These are phyloP conservation scores for Dinoponera quadriceps DNA, from an alignment of 1,140 invertebrate genomes.

Conservation along the genomic window DNA sequence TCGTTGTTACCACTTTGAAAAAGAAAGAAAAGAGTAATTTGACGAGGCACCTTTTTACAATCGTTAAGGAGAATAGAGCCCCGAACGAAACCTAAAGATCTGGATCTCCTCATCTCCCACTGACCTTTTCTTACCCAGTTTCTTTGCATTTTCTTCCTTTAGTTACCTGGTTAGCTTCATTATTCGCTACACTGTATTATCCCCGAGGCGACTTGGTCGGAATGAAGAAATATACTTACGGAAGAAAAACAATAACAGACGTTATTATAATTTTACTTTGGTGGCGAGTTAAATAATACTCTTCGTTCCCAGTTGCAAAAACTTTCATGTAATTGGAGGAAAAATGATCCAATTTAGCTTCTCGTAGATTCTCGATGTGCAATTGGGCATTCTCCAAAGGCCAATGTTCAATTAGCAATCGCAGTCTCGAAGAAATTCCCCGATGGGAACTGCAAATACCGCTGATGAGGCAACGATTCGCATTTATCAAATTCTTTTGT, in stretches of 20 bases:
- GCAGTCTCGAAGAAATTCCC: constrained; percentile 51
- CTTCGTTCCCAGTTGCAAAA: background rate
- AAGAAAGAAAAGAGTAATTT: constrained; percentile 13
- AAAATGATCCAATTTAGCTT: background rate
- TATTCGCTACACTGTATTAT: background rate
- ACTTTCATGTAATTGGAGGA: too few species aligned
- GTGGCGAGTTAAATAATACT: background rate
- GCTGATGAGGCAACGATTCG: constrained; percentile 9
- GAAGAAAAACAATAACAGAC: background rate
- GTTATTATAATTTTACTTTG: background rate
- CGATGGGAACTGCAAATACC: background rate
- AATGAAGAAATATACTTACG: background rate
- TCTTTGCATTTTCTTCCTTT: constrained; percentile 18
- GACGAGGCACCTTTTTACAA: constrained; percentile 27
- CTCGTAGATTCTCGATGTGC: background rate
- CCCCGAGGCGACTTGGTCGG: background rate
- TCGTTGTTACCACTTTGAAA: constrained; percentile 10
- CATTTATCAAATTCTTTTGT: constrained; percentile 35
- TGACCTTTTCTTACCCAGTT: constrained; percentile 31
- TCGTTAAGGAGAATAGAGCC: constrained; percentile 9
- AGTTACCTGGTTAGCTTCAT: background rate
- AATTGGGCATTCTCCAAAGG: background rate
- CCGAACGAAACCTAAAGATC: constrained; percentile 8
- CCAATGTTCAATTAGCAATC: constrained; percentile 32
- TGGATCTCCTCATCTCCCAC: constrained; percentile 12